These are phyloP conservation scores for Takifugu flavidus DNA, from an alignment of 2,113 vertebrate genomes.

Conservation along the genomic window DNA sequence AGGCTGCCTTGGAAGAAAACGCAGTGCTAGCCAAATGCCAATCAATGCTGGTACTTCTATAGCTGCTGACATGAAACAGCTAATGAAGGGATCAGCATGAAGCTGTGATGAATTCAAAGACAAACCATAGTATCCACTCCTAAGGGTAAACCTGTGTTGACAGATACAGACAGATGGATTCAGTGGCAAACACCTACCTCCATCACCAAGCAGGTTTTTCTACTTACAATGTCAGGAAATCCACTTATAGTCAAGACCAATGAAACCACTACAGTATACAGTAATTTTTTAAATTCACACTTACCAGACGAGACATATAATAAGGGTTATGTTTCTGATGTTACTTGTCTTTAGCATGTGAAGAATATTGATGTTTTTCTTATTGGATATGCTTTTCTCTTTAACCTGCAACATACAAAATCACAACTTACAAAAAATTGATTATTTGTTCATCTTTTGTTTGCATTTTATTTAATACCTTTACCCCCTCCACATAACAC, in stretches of 20 bases:
- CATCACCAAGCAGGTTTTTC: no score
- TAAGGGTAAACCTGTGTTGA: slow-evolving; percentile 45
- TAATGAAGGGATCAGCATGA: slow-evolving; percentile 78
- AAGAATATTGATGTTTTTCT: slow-evolving; percentile 68
- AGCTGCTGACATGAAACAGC: slow-evolving; percentile 81
- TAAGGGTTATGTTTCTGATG: slow-evolving; percentile 73
- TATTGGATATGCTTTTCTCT: neutral
- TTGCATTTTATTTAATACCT: no score
- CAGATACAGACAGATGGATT: neutral
- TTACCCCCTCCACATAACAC: no score
- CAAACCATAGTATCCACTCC: slow-evolving; percentile 80
- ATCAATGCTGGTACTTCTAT: slow-evolving; percentile 82
- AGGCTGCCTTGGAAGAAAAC: slow-evolving; percentile 69
- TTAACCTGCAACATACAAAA: slow-evolving; percentile 31
- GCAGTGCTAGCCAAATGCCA: slow-evolving; percentile 78
- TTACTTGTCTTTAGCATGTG: slow-evolving; percentile 76
- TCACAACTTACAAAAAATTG: neutral
- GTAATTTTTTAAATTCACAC: slow-evolving; percentile 26
- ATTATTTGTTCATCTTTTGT: neutral
- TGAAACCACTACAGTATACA: neutral
- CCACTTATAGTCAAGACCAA: no score
- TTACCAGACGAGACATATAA: slow-evolving; percentile 83
- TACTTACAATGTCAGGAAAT: no score
- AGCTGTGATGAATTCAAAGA: slow-evolving; percentile 82
- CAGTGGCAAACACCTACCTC: neutral